These are phyloP conservation scores for Troides helena DNA, from an alignment of 2,888 invertebrate genomes.

Conservation along the genomic window DNA sequence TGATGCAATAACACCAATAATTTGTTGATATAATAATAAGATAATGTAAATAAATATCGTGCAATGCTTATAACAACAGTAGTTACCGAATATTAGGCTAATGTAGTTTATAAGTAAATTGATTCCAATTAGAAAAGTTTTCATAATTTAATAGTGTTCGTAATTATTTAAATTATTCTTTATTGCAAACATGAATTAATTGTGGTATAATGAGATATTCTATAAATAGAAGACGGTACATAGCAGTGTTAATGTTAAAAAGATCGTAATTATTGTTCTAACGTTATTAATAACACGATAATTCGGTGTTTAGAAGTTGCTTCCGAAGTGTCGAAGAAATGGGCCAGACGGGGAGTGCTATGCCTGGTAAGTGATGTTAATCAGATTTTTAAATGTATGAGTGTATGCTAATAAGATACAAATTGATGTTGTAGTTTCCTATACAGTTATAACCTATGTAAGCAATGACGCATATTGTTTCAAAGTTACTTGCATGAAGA, in stretches of 20 bases:
- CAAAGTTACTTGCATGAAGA: constrained; percentile 18
- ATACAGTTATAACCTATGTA: constrained; percentile 31
- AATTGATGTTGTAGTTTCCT: constrained; percentile 39
- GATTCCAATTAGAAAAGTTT: constrained; percentile 44
- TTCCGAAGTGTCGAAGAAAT: constrained; percentile 44
- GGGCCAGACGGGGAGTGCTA: constrained; percentile 71
- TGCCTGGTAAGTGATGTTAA: constrained; percentile 65
- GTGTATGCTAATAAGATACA: constrained; percentile 49
- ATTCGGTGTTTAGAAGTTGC: constrained; percentile 34
- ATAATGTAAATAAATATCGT: constrained; percentile 41
- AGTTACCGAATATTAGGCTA: constrained; percentile 26
- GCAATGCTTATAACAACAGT: constrained; percentile 38
- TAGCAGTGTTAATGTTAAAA: constrained; percentile 32
- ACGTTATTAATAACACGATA: constrained; percentile 40
- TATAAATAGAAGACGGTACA: constrained; percentile 39
- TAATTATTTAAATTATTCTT: constrained; percentile 11
- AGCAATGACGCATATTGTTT: constrained; percentile 17
- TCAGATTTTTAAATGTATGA: constrained; percentile 40
- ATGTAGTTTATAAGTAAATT: constrained; percentile 32
- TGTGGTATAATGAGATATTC: constrained; percentile 50
- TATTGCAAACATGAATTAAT: constrained; percentile 41
- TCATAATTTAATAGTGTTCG: constrained; percentile 15
- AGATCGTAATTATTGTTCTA: constrained; percentile 45
- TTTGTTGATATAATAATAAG: constrained; percentile 32
- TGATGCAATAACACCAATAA: constrained; percentile 6